Evolutionary conservation across 2,113 vertebrate genomes (phyloP), one percentile per base, ranked within the genome.

Genomic region (Oncorhynchus masou): DNA sequence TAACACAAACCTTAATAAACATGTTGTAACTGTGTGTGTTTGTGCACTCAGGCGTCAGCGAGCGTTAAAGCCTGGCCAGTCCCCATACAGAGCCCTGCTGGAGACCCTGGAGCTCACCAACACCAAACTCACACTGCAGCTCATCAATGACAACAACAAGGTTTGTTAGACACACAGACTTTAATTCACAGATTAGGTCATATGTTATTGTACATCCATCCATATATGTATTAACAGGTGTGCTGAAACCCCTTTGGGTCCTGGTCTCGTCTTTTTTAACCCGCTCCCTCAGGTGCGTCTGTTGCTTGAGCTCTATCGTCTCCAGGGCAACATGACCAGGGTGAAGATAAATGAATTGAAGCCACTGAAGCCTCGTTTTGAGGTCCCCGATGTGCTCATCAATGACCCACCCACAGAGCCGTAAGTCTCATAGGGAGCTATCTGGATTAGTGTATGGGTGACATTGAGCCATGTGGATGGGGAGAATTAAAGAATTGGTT

Each of bases 331-430:
- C 87, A 96, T 97, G 90, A 96, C 95, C 0, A 92, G 96, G 71
- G 90, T 97, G 82, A 94, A 95, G 86, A 96, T 97, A 68, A 95
- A 97, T 2, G 96, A 97, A 86, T 85, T 97, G 72, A 95, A 95
- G 77, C 95, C 96, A 0, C 88, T 95, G 64, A 93, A 93, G 78
- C 94, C 95, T 73, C 94, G 96, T 24, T 97, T 92, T 70, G 94
- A 96, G 80, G 96, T 97, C 82, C 94, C 92, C 3, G 96, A 97
- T 20, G 95, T 96, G n/a, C 93, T 97, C 76, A 83, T 97, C 86
- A 83, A 88, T 6, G 94, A 96, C 25, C 96, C 96, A 0, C 88
- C 92, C 0, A 92, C 95, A 4, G 91, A 94, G 79, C 88, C 93
- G 96, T 97, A 90, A 92, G 91, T 91, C 54, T 83, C 48, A 3